Evolutionary conservation across 2,888 invertebrate species (phyloP).

Genomic region (Acronicta alni): DNA sequence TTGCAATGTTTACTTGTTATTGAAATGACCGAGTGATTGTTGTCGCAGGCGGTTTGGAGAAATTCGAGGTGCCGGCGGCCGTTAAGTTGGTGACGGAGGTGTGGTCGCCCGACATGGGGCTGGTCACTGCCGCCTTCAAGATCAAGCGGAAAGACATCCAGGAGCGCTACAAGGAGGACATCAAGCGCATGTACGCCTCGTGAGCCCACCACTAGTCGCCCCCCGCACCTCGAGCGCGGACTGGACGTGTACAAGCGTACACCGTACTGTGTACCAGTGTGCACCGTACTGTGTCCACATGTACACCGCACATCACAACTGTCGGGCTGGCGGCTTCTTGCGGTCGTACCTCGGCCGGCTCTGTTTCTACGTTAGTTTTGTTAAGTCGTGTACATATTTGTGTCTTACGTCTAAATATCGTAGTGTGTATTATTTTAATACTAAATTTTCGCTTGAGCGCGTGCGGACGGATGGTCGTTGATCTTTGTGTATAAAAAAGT

Average conservation of each 20-base stretch:
- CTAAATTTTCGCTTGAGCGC: conserved; percentile 58
- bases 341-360: conserved; percentile 17
- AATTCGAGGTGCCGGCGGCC: conserved; percentile 97
- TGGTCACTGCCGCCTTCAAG: conserved; percentile 99
- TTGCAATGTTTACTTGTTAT: background rate
- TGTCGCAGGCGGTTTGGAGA: conserved; percentile 94
- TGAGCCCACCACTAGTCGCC: conserved; percentile 84
- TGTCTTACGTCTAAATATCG: conserved; percentile 66
- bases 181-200: conserved; percentile 98
- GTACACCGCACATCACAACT: conserved; percentile 1
- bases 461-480: conserved; percentile 57
- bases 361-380: conserved; percentile 47
- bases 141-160: conserved; percentile 98
- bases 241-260: background rate
- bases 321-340: background rate
- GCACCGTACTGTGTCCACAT: background rate
- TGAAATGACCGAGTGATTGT: background rate
- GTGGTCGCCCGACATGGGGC: conserved; percentile 99
- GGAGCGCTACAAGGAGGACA: conserved; percentile 97
- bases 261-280: background rate
- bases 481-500: conserved; percentile 52
- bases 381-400: conserved; percentile 71
- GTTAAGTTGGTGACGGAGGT: conserved; percentile 96
- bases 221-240: background rate
- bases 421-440: conserved; percentile 65